Evolutionary conservation across 53 echinoderm and acorn worm species (phyloP).

Genomic region (Pentamera pediparva): DNA sequence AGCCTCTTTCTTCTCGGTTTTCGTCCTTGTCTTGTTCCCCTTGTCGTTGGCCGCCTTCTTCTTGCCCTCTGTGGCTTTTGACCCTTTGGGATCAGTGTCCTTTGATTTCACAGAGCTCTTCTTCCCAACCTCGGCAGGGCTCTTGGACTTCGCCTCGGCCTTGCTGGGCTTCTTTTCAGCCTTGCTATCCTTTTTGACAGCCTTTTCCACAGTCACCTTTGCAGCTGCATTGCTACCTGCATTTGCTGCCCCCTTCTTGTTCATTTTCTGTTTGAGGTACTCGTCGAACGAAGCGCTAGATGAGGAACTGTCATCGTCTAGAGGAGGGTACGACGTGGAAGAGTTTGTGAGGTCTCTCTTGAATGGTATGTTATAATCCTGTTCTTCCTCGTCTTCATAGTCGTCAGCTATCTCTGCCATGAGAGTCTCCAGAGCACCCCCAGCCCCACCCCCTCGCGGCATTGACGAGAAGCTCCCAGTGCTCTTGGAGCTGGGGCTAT

Average conservation of each 20-base stretch:
- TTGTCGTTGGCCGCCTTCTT: conserved; percentile 8
- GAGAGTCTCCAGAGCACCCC: conserved; percentile 79
- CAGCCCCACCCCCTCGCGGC: conserved; percentile 57
- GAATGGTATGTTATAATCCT: conserved; percentile 72
- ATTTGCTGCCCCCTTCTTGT: conserved; percentile 34
- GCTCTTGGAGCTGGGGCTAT: conserved; percentile 82
- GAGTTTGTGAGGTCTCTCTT: conserved; percentile 18
- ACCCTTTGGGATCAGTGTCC: conserved; percentile 22
- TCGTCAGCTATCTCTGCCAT: conserved; percentile 85
- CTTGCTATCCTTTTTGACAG: conserved; percentile 37
- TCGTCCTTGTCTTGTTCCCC: conserved; percentile 2
- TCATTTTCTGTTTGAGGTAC: conserved; percentile 23
- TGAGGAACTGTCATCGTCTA: conserved; percentile 23
- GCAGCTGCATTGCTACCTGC: conserved; percentile 9
- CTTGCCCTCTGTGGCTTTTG: conserved; percentile 14
- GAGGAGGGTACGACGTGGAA: conserved; percentile 10
- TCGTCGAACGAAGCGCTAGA: conserved; percentile 10
- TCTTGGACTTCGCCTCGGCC: conserved; percentile 6
- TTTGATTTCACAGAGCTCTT: conserved; percentile 16
- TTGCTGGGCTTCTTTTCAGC: conserved; percentile 21
- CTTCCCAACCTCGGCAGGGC: conserved; percentile 11
- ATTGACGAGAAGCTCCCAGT: conserved; percentile 76
- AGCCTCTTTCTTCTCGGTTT: conserved; percentile 27
- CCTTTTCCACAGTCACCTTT: conserved; percentile 40
- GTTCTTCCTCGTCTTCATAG: conserved; percentile 76